Evolutionary conservation across 2,113 vertebrate genomes (phyloP).

Genomic region (Alaudala cheleensis): DNA sequence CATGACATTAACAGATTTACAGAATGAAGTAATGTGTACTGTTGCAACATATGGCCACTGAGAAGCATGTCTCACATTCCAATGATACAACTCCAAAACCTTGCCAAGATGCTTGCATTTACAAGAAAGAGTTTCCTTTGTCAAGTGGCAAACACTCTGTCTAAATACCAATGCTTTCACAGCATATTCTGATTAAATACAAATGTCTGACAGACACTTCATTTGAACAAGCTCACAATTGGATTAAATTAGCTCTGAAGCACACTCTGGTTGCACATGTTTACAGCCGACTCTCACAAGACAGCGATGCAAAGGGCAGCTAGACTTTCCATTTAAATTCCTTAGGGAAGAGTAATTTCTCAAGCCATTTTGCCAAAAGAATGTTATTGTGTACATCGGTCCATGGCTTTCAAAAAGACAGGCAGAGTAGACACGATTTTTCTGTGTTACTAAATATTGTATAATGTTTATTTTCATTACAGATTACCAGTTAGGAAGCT

Average conservation of each 20-base stretch:
- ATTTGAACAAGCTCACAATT: slow-evolving; percentile 32
- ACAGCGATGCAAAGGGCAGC: neutral
- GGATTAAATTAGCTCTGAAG: slow-evolving; percentile 17
- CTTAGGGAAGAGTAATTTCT: slow-evolving; percentile 18
- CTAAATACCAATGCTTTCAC: slow-evolving; percentile 22
- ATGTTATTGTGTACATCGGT: neutral
- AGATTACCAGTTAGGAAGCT: neutral
- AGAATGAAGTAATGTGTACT: neutral
- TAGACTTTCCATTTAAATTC: slow-evolving; percentile 26
- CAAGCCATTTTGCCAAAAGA: neutral
- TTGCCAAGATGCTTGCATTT: slow-evolving; percentile 23
- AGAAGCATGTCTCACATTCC: slow-evolving; percentile 29
- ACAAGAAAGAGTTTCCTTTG: slow-evolving; percentile 14
- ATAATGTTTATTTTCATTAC: neutral
- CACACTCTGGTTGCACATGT: neutral
- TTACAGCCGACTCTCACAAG: slow-evolving; percentile 14
- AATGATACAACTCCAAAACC: slow-evolving; percentile 20
- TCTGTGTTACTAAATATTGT: neutral
- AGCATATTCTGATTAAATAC: slow-evolving; percentile 28
- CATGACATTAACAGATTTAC: neutral
- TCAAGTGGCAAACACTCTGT: slow-evolving; percentile 31
- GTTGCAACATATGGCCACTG: slow-evolving; percentile 16
- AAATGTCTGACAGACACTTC: slow-evolving; percentile 46
- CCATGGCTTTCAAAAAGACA: neutral
- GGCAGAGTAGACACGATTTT: neutral